These are phyloP conservation scores for Subanguina moxae DNA, from an alignment of 1,140 invertebrate genomes.

Conservation along the genomic window DNA sequence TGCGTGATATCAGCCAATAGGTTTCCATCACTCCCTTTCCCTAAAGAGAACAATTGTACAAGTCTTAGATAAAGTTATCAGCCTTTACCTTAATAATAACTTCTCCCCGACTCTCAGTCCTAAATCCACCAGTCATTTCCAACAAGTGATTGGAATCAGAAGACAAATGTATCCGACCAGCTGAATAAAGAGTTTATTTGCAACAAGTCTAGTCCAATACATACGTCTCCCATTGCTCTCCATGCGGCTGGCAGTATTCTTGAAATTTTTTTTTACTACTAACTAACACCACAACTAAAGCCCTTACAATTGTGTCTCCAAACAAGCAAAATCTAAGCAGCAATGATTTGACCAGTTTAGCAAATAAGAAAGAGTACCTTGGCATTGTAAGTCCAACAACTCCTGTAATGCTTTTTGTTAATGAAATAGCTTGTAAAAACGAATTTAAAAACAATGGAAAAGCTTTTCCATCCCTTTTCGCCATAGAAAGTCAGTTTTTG, in stretches of 20 bases:
- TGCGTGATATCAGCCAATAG: slow-evolving; percentile 55
- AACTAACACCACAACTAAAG: too few relatives aligned
- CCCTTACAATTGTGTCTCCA: slow-evolving; percentile 67
- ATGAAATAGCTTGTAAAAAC: too few relatives aligned
- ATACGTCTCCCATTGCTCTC: slow-evolving; percentile 66
- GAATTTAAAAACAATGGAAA: too few relatives aligned
- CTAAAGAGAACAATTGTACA: slow-evolving; percentile 10
- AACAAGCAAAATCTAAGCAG: slow-evolving; percentile 68
- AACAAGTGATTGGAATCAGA: slow-evolving; percentile 46
- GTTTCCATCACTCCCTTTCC: slow-evolving; percentile 60
- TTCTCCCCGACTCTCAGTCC: slow-evolving; percentile 53
- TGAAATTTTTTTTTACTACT: too few relatives aligned
- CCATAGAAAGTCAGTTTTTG: too few relatives aligned
- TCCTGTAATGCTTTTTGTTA: slow-evolving; percentile 69
- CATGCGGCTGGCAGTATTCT: slow-evolving; percentile 72
- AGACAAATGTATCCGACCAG: slow-evolving; percentile 51
- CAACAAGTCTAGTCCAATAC: not conserved
- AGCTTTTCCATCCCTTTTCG: too few relatives aligned
- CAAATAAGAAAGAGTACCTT: slow-evolving; percentile 63
- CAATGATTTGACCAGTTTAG: not conserved
- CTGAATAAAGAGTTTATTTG: slow-evolving; percentile 33
- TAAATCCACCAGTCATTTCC: slow-evolving; percentile 45
- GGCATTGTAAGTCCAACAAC: slow-evolving; percentile 83
- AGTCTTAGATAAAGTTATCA: not conserved
- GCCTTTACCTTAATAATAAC: slow-evolving; percentile 52